Conservation (phyloP, 2,113 vertebrate species). For the Lycaon pictus region DNA sequence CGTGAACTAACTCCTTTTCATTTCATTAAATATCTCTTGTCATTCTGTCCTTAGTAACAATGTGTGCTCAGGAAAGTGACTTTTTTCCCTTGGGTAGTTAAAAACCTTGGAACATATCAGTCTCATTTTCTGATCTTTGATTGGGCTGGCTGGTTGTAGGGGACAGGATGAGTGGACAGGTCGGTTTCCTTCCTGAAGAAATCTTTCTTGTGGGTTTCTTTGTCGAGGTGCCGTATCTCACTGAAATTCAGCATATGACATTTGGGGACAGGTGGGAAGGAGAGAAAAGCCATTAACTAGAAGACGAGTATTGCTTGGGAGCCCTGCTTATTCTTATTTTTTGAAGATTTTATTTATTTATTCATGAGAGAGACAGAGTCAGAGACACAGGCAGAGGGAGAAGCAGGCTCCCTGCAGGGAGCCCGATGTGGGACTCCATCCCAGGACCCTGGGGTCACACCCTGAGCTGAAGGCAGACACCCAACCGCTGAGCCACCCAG, state of each 20-base stretch:
- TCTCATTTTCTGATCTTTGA: neutral
- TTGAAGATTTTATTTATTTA: no score
- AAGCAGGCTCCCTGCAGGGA: no score
- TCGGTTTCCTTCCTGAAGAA: constrained; percentile 3
- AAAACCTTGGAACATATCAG: neutral
- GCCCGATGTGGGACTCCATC: no score
- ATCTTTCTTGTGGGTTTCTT: neutral
- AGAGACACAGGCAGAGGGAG: no score
- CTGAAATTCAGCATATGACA: neutral
- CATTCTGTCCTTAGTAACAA: neutral
- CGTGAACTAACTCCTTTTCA: neutral
- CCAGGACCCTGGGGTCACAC: no score
- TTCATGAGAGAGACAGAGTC: no score
- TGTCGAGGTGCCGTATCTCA: neutral
- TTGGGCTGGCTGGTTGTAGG: neutral
- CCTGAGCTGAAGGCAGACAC: no score
- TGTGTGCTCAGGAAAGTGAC: neutral
- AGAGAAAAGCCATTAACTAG: neutral
- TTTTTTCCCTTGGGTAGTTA: neutral
- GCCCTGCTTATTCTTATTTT: neutral
- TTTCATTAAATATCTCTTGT: neutral
- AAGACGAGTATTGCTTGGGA: neutral
- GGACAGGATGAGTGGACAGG: neutral
- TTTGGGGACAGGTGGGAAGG: neutral
- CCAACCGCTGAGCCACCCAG: no score